Base-by-base conservation (phyloP, 2,888 invertebrate genomes). In the Camptogramma bilineatum region DNA sequence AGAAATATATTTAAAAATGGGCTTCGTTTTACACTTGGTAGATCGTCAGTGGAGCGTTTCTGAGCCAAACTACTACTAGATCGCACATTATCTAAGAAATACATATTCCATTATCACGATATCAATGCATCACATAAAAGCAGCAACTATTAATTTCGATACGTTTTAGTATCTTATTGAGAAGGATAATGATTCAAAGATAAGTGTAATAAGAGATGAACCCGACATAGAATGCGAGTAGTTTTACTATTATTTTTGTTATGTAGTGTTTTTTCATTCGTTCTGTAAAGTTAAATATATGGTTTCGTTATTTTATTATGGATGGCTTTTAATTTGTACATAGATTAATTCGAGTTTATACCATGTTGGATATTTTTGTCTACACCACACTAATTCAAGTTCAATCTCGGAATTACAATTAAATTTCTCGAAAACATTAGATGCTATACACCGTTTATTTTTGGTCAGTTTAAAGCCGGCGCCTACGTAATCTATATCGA, bases 161-260 rank as follows among this genome's bases (percentile, higher is more conserved):
- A 52, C 59, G 52, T 59, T 59, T 52, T 59, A 46, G 46, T 59
- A 55, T 55, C 55, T n/a, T n/a, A 21, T 48, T 21, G 4, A 48
- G 21, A 48, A 13, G 10, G 13, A 46, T 17, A 13, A 28, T 21
- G 21, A 21, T 28, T 28, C 28, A 28, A 28, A 28, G 28, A 28
- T 7, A 21, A 28, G 28, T 28, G 28, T 7, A 28, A 28, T 4
- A 28, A 7, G 28, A 28, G 28, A 28, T 28, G 28, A 8, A 24
- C 4, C 28, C 28, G 28, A 28, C 4, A 7, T 4, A 28, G 28
- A 28, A 28, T 28, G 28, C 28, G 28, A 28, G 28, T 28, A 5
- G 28, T 28, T 28, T 28, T 28, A 28, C 28, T 21, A 8, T 13
- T n/a, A n/a, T 39, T 39, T 13, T 39, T 39, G 34, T 39, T 13